Evolutionary conservation across 1,140 invertebrate species (phyloP), one percentile per base, ranked within the genome.

Genomic region (Hermatobates lingyangjiaoensis): DNA sequence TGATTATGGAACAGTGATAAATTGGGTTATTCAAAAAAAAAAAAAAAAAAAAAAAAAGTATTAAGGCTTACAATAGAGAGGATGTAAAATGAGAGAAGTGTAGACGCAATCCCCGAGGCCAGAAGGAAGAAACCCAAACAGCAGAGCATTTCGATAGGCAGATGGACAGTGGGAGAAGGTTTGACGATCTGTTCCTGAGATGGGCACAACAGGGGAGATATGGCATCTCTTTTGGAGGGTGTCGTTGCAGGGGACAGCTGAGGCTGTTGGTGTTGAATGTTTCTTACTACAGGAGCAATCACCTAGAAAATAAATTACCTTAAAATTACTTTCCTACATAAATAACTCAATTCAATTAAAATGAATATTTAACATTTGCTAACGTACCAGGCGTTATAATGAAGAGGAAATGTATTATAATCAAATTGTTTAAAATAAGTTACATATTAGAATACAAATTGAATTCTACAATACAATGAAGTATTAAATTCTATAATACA

Each of bases 141-240:
- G 45, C 54, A 55, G 1, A 55, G 45, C n/a, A 55, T 28, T 38
- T 55, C 54, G 27, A 30, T 52, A 5, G 54, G 54, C 20, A 55
- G 24, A 28, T 55, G 54, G 15, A 51, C 50, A 10, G 34, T 46
- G 3, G 54, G 54, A 5, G 50, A 15, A 24, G 42, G 4, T 20
- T 42, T 42, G 39, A 42, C 18, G 21, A 20, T 18, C 5, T 42
- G 14, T 42, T 42, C 39, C 14, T 12, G 21, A 5, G 7, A 12
- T 18, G 7, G 18, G 14, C 39, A 18, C 39, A 42, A 20, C 18
- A 42, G 39, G 5, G 39, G 39, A 42, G 39, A 14, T 5, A 42
- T 20, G 4, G 39, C 39, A 12, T 14, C 14, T 42, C 39, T 14
- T 20, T 42, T 42, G 7, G 39, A 42, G 5, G 39, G 39, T 4